A percentile compares a stretch with the other conserved stretches of the same genome.
phyloP scores from a whole-genome alignment of 2,888 invertebrate species.

The Dexiosoma caninum region DNA sequence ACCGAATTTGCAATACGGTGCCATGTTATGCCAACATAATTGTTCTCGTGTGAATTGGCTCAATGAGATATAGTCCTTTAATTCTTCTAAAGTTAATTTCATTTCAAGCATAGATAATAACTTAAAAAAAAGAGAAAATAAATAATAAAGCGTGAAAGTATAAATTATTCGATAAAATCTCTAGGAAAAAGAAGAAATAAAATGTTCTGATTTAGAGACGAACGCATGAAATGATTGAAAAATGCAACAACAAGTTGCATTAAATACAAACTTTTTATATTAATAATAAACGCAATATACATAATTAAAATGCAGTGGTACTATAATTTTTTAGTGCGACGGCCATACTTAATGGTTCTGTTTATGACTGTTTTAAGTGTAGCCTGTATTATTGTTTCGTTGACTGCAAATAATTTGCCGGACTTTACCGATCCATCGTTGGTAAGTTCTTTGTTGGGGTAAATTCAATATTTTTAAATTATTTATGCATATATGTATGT shows the following conservation, averaged over 20 bases:
- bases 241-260: constrained; percentile 36
- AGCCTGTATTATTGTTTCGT: constrained; percentile 83
- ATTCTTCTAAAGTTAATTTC: no score
- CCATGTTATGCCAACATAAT: no score
- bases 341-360: constrained; percentile 83
- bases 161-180: no score
- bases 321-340: constrained; percentile 83
- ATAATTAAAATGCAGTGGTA: constrained; percentile 79
- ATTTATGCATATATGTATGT: neutral
- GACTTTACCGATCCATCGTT: constrained; percentile 92
- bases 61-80: no score
- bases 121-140: no score
- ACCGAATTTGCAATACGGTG: no score
- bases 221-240: neutral
- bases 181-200: no score
- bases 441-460: constrained; percentile 78
- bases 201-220: neutral
- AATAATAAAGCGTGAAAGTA: no score
- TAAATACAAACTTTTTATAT: neutral
- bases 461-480: neutral
- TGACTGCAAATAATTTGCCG: constrained; percentile 83
- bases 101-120: no score
- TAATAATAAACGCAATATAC: no score
- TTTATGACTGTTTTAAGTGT: constrained; percentile 82
- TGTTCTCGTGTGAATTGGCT: no score